Evolutionary conservation across 2,888 invertebrate species (phyloP), one percentile per base, ranked within the genome.

Genomic region (Odontocerum albicorne): DNA sequence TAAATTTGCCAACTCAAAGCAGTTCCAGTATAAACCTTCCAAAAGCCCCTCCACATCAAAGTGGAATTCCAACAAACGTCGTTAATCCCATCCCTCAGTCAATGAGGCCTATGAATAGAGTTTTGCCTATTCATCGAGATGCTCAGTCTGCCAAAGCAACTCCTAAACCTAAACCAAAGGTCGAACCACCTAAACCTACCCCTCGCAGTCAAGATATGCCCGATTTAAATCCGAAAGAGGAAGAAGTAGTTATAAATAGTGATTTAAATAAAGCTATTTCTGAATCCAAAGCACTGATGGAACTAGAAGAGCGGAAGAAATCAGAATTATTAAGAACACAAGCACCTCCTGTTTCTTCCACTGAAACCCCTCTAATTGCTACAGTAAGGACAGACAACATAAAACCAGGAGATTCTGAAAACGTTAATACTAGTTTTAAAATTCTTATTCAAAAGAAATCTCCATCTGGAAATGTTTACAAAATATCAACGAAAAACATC

Each of bases 21-120:
- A 73, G 74, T 63, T 72, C 80, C 27, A 82, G 82, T 64, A 84
- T 84, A 61, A 79, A 77, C 55, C 72, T 85, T 58, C 84, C 84
- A 4, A 81, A 81, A 64, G 81, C 84, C 21, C 75, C 79, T 8
- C 82, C 83, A 57, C 83, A 82, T 65, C 80, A 82, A 64, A 74
- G 74, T 57, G 79, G 80, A 27, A 83, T 87, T 63, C 86, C 86
- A 13, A 87, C 86, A 8, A 87, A 87, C 67, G 83, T 87, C 46
- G 87, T 87, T 0, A 85, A 84, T 66, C 87, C 87, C 1, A 82
- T 86, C 49, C 79, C 79, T 39, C 80, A 80, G 72, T 73, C 75
- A 3, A 78, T 72, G 70, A 75, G 89, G 55, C 90, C 90, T 35
- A 90, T 89, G 79, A 90, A 88, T 66, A 79, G 90, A 59, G 90